phyloP scores from a whole-genome alignment of 2,113 vertebrate genomes.

The Leiothrix lutea region DNA sequence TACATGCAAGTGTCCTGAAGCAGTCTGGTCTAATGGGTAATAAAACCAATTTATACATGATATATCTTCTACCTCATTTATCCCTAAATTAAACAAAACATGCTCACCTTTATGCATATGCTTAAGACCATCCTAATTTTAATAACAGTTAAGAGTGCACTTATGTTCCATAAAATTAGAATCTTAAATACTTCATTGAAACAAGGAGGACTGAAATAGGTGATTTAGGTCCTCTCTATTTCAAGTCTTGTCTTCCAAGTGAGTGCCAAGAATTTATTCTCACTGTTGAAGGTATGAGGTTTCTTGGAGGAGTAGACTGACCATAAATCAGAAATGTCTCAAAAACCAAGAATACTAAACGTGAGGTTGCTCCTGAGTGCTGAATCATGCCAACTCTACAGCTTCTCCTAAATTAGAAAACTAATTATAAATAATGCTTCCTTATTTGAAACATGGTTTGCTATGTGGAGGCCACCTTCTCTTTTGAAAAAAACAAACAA shows the following conservation, averaged over 20 bases:
- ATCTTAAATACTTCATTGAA: background rate
- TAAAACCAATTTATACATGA: background rate
- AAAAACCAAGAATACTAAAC: background rate
- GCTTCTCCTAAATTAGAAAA: background rate
- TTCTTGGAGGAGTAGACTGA: background rate
- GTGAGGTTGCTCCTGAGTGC: background rate
- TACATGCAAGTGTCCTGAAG: background rate
- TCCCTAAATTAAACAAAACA: background rate
- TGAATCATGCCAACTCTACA: slow-evolving; percentile 3
- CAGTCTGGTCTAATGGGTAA: background rate
- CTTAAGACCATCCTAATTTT: background rate
- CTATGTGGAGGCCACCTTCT: background rate
- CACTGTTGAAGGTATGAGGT: fast-evolving
- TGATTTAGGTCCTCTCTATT: background rate
- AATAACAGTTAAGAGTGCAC: background rate
- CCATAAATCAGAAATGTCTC: background rate
- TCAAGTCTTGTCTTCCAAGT: background rate
- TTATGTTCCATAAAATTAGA: background rate
- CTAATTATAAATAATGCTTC: background rate
- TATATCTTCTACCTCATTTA: background rate
- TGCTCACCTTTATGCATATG: background rate
- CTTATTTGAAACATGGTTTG: background rate
- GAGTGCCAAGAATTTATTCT: background rate
- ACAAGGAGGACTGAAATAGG: background rate
- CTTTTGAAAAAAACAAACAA: background rate